Evolutionary conservation across 2,888 invertebrate species (phyloP).

Genomic region (Andrena dorsata): DNA sequence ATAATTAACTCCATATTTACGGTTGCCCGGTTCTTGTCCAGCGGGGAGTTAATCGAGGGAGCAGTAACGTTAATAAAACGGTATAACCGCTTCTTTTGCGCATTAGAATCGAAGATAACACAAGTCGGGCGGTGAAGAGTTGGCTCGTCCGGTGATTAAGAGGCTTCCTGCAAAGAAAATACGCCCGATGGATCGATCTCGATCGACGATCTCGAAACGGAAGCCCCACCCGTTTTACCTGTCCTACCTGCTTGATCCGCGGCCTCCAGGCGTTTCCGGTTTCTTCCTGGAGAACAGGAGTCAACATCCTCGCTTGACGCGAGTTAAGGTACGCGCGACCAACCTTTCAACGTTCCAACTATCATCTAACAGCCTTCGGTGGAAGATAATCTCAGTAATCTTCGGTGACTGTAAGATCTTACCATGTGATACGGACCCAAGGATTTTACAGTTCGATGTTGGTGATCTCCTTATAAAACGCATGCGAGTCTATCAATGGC

Average conservation of each 20-base stretch:
- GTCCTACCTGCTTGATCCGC: conserved; percentile 54
- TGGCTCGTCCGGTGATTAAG: conserved; percentile 57
- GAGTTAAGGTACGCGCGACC: not conserved
- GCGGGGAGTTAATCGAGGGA: conserved; percentile 16
- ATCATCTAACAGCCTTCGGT: not conserved
- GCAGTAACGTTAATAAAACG: conserved; percentile 34
- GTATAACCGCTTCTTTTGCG: conserved; percentile 29
- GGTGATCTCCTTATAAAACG: too few relatives aligned
- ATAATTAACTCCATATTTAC: conserved; percentile 14
- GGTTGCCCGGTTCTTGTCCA: not conserved
- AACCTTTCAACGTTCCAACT: not conserved
- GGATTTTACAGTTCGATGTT: too few relatives aligned
- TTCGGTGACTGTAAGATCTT: too few relatives aligned
- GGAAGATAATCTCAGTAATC: too few relatives aligned
- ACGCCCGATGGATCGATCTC: conserved; percentile 62
- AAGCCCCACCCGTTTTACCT: conserved; percentile 74
- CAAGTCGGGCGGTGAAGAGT: conserved; percentile 24
- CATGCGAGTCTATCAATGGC: too few relatives aligned
- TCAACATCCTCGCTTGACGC: conserved; percentile 33
- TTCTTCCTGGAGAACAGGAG: conserved; percentile 42
- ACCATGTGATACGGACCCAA: too few relatives aligned
- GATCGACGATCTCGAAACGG: conserved; percentile 67
- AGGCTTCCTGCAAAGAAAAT: conserved; percentile 54
- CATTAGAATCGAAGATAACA: conserved; percentile 16
- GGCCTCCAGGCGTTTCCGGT: conserved; percentile 65